Conservation (phyloP, 2,888 invertebrate genomes). For the Lycaena phlaeas region DNA sequence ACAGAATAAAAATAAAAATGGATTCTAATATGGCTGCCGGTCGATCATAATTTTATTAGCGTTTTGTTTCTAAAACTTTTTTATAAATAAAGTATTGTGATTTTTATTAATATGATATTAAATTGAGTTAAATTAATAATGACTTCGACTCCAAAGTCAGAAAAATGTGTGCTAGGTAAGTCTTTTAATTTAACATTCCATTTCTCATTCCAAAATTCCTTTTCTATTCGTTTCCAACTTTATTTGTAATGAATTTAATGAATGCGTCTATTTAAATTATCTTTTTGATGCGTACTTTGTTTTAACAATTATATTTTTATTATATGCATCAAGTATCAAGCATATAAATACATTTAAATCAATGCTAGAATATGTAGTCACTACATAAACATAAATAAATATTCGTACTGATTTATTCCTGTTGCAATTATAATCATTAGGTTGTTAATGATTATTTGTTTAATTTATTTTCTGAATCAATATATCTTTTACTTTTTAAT, state of each 20-base stretch:
- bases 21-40: constrained; percentile 65
- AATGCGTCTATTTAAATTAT: too few species aligned
- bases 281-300: neutral
- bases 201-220: neutral
- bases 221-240: neutral
- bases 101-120: constrained; percentile 54
- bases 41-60: constrained; percentile 44
- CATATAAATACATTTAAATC: neutral
- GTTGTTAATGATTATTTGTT: too few species aligned
- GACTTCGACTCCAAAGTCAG: constrained; percentile 69
- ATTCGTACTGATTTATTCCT: too few species aligned
- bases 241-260: too few species aligned
- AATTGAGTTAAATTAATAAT: constrained; percentile 39
- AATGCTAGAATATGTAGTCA: neutral
- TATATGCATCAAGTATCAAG: neutral
- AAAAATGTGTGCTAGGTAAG: constrained; percentile 66
- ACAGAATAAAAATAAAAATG: constrained; percentile 25
- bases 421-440: neutral
- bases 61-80: constrained; percentile 40
- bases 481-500: too few species aligned
- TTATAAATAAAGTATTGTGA: constrained; percentile 29
- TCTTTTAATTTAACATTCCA: constrained; percentile 31
- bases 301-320: neutral
- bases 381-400: neutral
- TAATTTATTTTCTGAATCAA: too few species aligned